Evolutionary conservation across 37 sponge, comb jelly and placozoan genomes (phyloP), one percentile per base, ranked within the genome.

Genomic region (Beroe ovata): DNA sequence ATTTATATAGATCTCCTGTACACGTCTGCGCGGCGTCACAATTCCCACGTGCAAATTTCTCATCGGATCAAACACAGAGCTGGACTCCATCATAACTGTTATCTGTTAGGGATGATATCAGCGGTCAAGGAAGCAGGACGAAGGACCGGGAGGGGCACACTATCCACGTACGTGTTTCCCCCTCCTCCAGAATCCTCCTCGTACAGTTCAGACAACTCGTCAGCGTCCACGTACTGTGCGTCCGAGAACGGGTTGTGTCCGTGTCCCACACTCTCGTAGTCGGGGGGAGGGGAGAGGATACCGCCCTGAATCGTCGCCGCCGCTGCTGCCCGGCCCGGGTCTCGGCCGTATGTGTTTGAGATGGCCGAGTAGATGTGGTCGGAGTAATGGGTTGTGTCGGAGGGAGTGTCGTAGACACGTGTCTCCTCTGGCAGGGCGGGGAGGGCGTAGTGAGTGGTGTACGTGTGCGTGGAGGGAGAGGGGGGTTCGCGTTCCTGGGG

Each of bases 331-430:
- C 11, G 69, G 35, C 32, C 69, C 2, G 69, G 69, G 36, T 66
- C 69, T 6, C 69, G 69, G 1, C 16, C 30, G 69, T 66, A 66
- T 1, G 69, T 66, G 69, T 66, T 66, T 8, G 69, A 2, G 36
- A 66, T 33, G 69, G 69, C 25, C 36, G 69, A 66, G 69, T 66
- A 66, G 69, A 66, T 25, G 30, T 25, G 69, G 69, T 66, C 69
- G 69, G 30, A 29, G 69, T 66, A 66, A 37, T 66, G 69, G 36
- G 69, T 25, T 18, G 34, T 30, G 69, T 66, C 69, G 36, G 69
- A 66, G 36, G 69, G 69, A 18, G 30, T 33, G 54, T 77, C 84
- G 84, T 77, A 77, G 84, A 32, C 36, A 8, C 84, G 42, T 42
- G 42, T 42, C 38, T 77, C 84, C 54, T 77, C 84, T 3, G 84